A percentile compares a stretch with the other conserved stretches of the same genome.
Conservation (phyloP, 2,888 invertebrate species). For the Lamproptera curius region DNA sequence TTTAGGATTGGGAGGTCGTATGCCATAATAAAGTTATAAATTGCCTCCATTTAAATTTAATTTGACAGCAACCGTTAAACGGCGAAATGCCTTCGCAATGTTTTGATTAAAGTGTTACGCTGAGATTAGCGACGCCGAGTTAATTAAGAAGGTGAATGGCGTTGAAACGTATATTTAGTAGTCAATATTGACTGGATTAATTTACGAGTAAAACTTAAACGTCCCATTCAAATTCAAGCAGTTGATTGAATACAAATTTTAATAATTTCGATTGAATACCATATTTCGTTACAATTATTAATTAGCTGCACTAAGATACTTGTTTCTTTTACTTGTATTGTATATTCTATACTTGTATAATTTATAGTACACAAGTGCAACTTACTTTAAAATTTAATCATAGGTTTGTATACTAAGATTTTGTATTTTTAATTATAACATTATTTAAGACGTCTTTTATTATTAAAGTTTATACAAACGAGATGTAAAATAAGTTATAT, state of each 20-base stretch:
- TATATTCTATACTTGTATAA: no score
- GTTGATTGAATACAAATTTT: no score
- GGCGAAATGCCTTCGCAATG: constrained; percentile 51
- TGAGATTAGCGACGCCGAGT: constrained; percentile 44
- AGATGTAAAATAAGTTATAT: neutral
- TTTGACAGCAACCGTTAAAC: constrained; percentile 69
- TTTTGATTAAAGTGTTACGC: constrained; percentile 59
- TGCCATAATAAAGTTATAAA: constrained; percentile 73
- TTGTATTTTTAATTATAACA: no score
- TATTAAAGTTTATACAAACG: no score
- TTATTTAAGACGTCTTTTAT: no score
- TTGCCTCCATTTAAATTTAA: constrained; percentile 75
- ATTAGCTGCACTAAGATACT: no score
- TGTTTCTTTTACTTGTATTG: no score
- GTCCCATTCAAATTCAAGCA: neutral
- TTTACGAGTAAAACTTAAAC: neutral
- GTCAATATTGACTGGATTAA: neutral
- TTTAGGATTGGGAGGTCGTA: constrained; percentile 61
- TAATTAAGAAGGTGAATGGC: constrained; percentile 31
- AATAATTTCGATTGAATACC: no score
- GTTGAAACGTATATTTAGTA: constrained; percentile 6
- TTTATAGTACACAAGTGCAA: no score
- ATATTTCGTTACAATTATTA: no score
- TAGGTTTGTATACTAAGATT: no score
- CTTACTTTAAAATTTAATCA: no score